phyloP scores from a whole-genome alignment of 1,140 invertebrate genomes.

The Tetramorium simillimum region DNA sequence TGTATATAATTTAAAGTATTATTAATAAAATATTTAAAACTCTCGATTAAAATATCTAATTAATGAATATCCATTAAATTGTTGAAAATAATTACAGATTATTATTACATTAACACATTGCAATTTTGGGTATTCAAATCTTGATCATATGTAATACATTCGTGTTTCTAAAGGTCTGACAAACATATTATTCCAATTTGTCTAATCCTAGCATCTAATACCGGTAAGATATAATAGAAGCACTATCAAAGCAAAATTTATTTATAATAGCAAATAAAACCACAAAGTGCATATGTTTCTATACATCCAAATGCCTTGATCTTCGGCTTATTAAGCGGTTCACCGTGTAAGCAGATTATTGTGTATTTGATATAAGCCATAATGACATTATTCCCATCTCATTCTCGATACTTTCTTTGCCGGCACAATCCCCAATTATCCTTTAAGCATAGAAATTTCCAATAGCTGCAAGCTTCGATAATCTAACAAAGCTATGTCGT shows the following conservation, averaged over 20 bases:
- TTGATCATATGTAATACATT: neutral
- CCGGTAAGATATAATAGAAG: slow-evolving; percentile 7
- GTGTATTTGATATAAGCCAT: slow-evolving; percentile 38
- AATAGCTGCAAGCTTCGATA: slow-evolving; percentile 52
- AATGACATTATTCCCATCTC: slow-evolving; percentile 37
- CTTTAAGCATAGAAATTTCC: slow-evolving; percentile 57
- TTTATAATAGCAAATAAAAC: slow-evolving; percentile 35
- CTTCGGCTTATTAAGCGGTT: slow-evolving; percentile 48
- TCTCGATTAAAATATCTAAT: neutral
- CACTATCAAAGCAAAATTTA: slow-evolving; percentile 1
- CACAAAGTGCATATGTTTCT: slow-evolving; percentile 18
- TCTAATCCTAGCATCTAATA: slow-evolving; percentile 29
- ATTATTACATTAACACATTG: neutral
- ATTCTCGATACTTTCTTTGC: slow-evolving; percentile 44
- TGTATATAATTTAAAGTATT: neutral
- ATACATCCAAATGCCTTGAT: neutral
- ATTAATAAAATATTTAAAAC: slow-evolving; percentile 21
- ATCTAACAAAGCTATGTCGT: slow-evolving; percentile 54
- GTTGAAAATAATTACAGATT: neutral
- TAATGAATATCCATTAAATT: neutral
- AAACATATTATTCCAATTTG: slow-evolving; percentile 12
- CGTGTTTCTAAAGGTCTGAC: neutral
- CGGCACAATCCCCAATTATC: slow-evolving; percentile 47
- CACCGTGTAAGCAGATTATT: slow-evolving; percentile 43
- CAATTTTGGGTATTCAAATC: neutral